Conservation (phyloP, 2,797 vertebrate genomes). For the Hoplostethus mediterraneus region DNA sequence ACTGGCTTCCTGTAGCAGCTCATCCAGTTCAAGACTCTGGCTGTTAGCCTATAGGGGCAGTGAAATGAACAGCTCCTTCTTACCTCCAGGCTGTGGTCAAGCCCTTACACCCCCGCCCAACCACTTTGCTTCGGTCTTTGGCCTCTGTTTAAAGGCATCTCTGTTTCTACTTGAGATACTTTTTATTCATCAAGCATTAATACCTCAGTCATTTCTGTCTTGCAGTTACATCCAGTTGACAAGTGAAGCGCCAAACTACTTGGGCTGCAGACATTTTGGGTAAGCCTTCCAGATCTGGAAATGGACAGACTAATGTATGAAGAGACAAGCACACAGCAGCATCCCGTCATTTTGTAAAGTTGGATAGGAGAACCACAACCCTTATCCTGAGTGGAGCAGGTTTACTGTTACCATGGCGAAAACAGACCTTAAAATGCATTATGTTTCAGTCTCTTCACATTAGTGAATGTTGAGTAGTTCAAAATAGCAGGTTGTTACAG, state of each 20-base stretch:
- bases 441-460: neutral
- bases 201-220: neutral
- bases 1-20: too few relatives aligned
- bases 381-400: neutral
- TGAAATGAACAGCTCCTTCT: too few relatives aligned
- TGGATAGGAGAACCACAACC: neutral
- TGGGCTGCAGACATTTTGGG: neutral
- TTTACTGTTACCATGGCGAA: constrained; percentile 21
- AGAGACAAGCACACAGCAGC: neutral
- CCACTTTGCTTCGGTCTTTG: too few relatives aligned
- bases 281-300: neutral
- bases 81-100: too few relatives aligned
- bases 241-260: neutral
- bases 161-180: too few relatives aligned
- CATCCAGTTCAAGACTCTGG: too few relatives aligned
- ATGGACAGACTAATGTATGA: neutral
- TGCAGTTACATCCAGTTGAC: neutral
- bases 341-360: neutral
- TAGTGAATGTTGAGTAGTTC: neutral
- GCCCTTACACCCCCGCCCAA: too few relatives aligned
- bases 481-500: neutral
- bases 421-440: neutral
- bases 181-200: neutral
- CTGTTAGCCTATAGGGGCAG: too few relatives aligned
- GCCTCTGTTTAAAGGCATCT: too few relatives aligned